phyloP scores from a whole-genome alignment of 2,797 vertebrate genomes.

The Neopelma chrysocephalum region DNA sequence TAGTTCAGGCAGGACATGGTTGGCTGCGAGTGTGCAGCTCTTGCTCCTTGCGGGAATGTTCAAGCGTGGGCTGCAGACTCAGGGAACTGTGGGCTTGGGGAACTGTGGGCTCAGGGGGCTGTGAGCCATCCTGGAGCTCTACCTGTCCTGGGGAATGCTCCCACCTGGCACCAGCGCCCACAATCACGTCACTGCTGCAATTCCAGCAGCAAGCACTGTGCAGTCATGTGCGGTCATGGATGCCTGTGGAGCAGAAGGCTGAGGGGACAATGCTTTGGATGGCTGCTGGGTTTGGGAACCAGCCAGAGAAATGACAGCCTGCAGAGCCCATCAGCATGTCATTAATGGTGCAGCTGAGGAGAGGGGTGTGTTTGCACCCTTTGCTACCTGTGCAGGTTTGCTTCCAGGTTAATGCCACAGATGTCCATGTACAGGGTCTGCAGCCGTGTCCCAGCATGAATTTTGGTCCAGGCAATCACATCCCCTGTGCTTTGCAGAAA shows the following conservation, averaged over 20 bases:
- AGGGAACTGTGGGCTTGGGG: background rate
- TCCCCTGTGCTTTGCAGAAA: background rate
- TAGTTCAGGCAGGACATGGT: background rate
- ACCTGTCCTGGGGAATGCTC: background rate
- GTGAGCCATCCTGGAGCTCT: background rate
- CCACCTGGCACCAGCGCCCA: fast-evolving
- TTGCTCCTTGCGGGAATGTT: background rate
- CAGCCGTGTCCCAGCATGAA: fast-evolving
- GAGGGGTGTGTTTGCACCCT: background rate
- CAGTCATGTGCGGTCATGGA: fast-evolving
- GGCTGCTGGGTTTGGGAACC: background rate
- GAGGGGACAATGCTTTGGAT: fast-evolving
- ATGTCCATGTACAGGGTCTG: fast-evolving
- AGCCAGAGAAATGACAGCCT: background rate
- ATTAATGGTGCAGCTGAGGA: fast-evolving
- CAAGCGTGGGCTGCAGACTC: background rate
- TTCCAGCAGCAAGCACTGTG: fast-evolving
- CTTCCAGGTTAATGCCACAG: background rate
- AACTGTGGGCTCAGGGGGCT: background rate
- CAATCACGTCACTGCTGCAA: background rate
- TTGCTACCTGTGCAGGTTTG: background rate
- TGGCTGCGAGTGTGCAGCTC: background rate
- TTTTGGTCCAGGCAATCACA: background rate
- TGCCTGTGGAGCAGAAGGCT: background rate
- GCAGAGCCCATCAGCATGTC: background rate